These are phyloP conservation scores for Petaurus breviceps DNA, from an alignment of 2,113 vertebrate species.

Conservation along the genomic window DNA sequence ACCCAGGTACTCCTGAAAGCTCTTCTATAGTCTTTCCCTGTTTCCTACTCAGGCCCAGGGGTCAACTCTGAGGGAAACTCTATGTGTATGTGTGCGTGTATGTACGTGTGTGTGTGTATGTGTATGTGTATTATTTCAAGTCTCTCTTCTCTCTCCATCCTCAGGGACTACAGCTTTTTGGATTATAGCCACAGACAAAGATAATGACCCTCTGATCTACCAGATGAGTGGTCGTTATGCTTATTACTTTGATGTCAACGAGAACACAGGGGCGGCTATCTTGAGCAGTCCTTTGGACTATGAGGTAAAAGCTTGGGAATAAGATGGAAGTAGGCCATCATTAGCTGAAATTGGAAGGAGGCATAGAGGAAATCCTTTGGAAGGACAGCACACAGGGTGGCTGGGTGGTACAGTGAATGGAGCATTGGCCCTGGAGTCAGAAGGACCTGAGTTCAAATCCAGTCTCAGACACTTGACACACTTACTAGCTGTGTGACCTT, in stretches of 20 bases:
- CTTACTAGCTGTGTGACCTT: too few relatives aligned
- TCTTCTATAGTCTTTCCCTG: background rate
- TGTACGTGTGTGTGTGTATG: too few relatives aligned
- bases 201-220: slow-evolving; percentile 72
- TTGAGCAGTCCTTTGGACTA: slow-evolving; percentile 77
- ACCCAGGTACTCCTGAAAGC: background rate
- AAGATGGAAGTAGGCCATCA: background rate
- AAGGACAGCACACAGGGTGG: background rate
- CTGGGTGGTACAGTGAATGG: too few relatives aligned
- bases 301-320: slow-evolving; percentile 81
- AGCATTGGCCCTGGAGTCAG: too few relatives aligned
- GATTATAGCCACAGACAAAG: slow-evolving; percentile 76
- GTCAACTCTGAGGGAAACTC: background rate
- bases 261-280: slow-evolving; percentile 52
- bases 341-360: fast-evolving
- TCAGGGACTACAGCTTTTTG: slow-evolving; percentile 79
- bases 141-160: background rate
- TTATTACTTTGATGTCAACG: slow-evolving; percentile 65
- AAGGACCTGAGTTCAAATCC: too few relatives aligned
- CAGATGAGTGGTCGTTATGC: slow-evolving; percentile 37
- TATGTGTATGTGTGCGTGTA: background rate
- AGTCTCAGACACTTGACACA: too few relatives aligned
- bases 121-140: too few relatives aligned
- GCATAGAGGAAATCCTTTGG: background rate
- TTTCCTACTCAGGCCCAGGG: background rate